Evolutionary conservation across 2,113 vertebrate genomes (phyloP), one percentile per base, ranked within the genome.

Genomic region (Eclectus roratus): DNA sequence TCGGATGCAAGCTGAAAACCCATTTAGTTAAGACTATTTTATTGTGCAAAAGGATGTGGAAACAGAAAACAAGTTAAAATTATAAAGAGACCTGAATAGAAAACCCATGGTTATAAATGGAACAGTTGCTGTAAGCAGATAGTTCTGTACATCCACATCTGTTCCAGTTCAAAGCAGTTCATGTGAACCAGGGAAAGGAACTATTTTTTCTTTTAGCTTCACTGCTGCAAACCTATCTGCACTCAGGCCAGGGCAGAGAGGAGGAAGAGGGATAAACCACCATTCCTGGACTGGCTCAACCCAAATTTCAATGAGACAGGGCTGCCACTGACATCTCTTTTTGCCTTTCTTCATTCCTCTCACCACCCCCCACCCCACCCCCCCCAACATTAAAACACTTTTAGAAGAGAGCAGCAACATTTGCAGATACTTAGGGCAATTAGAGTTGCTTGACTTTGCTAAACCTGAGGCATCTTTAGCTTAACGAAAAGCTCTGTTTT

Each of bases 81-180:
- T 89, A 93, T 92, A 96, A 88, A 93, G 70, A 81, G 95, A 95
- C 80, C 73, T 90, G 85, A 96, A 96, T 94, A 96, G 93, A 94
- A 97, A 97, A 14, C 20, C 31, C 28, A 0, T 11, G 66, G 93
- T 95, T 97, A 97, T 95, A 96, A 97, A 97, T 97, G 95, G 93
- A 97, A 97, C 94, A 24, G 88, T 65, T 55, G 2, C 78, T 94
- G 88, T 92, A 70, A 96, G 90, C 89, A 88, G 91, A 97, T n/a
- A 96, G 96, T 94, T 96, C 89, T 92, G 94, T 68, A 95, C 90
- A 95, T 92, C 88, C 93, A 95, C 96, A 97, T 97, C 96, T 97
- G 95, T 31, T 96, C 94, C 92, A 96, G 95, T 97, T 97, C 96
- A 97, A 88, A 97, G 95, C 55, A 97, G 96, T 97, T 96, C 96